These are phyloP conservation scores for Tenodera sinensis DNA, from an alignment of 2,888 invertebrate species.

Conservation along the genomic window DNA sequence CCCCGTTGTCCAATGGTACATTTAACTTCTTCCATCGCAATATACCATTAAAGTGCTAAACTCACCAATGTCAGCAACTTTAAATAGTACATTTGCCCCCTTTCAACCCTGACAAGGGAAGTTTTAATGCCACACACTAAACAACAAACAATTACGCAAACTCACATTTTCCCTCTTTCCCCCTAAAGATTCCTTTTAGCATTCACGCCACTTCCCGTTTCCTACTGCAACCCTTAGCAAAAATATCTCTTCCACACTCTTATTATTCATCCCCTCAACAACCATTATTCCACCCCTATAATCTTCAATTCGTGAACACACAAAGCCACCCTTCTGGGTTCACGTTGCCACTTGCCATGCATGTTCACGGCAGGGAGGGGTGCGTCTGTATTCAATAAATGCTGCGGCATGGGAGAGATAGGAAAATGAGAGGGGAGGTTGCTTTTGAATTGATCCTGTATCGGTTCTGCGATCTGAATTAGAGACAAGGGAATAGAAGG, in stretches of 20 bases:
- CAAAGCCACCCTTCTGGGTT: background rate
- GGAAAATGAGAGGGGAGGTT: background rate
- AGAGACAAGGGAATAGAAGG: conserved; percentile 6
- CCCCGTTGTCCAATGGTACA: no score
- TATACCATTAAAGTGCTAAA: no score
- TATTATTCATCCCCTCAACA: conserved; percentile 26
- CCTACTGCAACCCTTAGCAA: background rate
- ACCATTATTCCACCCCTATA: conserved; percentile 29
- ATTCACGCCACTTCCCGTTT: background rate
- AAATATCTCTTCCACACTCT: conserved; percentile 18
- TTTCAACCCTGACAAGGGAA: background rate
- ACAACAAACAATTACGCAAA: background rate
- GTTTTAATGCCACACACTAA: background rate
- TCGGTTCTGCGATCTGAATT: conserved; percentile 13
- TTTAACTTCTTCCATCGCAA: no score
- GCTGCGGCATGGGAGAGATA: background rate
- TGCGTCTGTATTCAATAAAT: conserved; percentile 25
- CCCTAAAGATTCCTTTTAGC: conserved; percentile 6
- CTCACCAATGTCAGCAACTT: no score
- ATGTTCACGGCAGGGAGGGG: background rate
- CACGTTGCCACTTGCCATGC: background rate
- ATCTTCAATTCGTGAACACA: conserved; percentile 14
- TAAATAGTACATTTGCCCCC: background rate
- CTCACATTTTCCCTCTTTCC: background rate
- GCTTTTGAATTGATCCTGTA: conserved; percentile 11